These are phyloP conservation scores for Mythimna impura DNA, from an alignment of 2,888 invertebrate genomes.

Conservation along the genomic window DNA sequence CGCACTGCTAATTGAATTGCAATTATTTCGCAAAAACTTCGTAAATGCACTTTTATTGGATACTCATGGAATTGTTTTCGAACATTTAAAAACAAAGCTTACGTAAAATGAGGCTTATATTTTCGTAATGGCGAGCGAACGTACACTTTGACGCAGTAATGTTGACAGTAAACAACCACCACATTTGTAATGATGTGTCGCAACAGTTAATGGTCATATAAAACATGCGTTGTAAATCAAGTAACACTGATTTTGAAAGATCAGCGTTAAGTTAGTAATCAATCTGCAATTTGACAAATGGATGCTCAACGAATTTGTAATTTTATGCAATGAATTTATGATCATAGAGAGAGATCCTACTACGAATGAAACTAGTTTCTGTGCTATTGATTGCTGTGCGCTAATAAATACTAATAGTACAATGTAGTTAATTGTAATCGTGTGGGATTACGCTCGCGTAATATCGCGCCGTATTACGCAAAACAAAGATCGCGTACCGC, in stretches of 20 bases:
- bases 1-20: conserved; percentile 30
- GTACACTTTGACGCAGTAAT: conserved; percentile 47
- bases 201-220: conserved; percentile 56
- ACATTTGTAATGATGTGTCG: conserved; percentile 58
- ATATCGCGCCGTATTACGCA: conserved; percentile 74
- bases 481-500: conserved; percentile 79
- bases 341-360: conserved; percentile 25
- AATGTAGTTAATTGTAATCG: conserved; percentile 59
- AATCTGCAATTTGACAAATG: conserved; percentile 59
- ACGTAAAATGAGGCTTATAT: conserved; percentile 58
- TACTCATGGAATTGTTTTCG: conserved; percentile 39
- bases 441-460: conserved; percentile 65
- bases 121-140: conserved; percentile 61
- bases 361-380: conserved; percentile 34
- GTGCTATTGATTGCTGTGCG: conserved; percentile 41
- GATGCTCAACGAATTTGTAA: conserved; percentile 49
- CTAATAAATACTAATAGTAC: conserved; percentile 53
- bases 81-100: conserved; percentile 59
- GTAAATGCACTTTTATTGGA: conserved; percentile 43
- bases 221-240: conserved; percentile 61
- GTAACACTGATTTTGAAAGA: conserved; percentile 61
- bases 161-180: conserved; percentile 50
- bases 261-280: conserved; percentile 46
- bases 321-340: conserved; percentile 54
- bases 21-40: conserved; percentile 41